A percentile compares a stretch with the other conserved stretches of the same genome.
These are phyloP conservation scores for Asarcornis scutulata DNA, from an alignment of 2,113 vertebrate species.

Conservation along the genomic window DNA sequence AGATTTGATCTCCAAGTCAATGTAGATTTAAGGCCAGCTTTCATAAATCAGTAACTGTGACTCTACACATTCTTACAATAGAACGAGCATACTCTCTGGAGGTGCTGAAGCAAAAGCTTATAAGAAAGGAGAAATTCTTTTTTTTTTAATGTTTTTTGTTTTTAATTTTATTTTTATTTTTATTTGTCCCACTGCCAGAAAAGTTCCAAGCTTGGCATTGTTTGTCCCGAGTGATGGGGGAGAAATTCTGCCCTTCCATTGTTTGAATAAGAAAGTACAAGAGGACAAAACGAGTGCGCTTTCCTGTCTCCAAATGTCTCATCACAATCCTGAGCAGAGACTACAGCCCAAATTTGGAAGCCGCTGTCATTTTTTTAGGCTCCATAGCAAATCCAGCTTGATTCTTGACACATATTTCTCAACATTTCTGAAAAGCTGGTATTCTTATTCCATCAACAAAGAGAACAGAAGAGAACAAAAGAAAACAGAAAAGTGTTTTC, in stretches of 20 bases:
- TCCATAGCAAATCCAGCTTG: neutral
- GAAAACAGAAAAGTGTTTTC: neutral
- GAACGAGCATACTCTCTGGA: neutral
- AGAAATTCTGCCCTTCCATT: neutral
- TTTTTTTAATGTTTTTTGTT: neutral
- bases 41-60: neutral
- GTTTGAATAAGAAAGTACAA: neutral
- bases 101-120: neutral
- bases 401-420: neutral
- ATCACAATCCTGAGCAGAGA: neutral
- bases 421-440: neutral
- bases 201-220: neutral
- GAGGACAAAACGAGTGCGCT: neutral
- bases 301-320: neutral
- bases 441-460: neutral
- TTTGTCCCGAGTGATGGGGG: neutral
- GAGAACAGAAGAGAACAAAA: neutral
- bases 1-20: neutral
- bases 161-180: neutral
- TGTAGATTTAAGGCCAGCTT: neutral
- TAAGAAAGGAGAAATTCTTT: neutral
- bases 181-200: neutral
- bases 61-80: neutral
- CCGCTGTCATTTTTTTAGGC: neutral
- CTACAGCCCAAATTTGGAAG: neutral